Percentiles rank a stretch among this genome's conserved stretches.
phyloP scores from a whole-genome alignment of 2,888 invertebrate species.

The Drosophila buzzatii region DNA sequence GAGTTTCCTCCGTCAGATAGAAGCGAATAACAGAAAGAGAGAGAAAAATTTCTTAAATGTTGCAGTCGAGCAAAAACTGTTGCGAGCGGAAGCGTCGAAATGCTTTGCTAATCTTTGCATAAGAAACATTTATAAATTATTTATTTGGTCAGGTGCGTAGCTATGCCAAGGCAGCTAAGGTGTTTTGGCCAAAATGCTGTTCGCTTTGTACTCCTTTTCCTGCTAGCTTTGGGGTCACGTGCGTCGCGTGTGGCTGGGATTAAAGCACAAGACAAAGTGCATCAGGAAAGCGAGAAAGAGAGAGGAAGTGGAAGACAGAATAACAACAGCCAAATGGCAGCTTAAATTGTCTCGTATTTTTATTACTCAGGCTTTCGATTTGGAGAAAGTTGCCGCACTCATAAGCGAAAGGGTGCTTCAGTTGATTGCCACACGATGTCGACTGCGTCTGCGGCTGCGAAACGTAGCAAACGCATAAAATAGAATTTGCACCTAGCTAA shows the following conservation, averaged over 20 bases:
- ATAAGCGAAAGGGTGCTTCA: slow-evolving; percentile 41
- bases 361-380: slow-evolving; percentile 40
- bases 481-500: slow-evolving; percentile 42
- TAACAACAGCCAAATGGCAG: slow-evolving; percentile 23
- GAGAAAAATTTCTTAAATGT: slow-evolving; percentile 11
- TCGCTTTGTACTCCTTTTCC: slow-evolving; percentile 6
- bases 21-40: neutral
- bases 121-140: slow-evolving; percentile 65
- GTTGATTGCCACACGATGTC: slow-evolving; percentile 40
- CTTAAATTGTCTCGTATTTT: slow-evolving; percentile 70
- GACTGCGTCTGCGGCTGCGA: neutral
- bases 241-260: slow-evolving; percentile 28
- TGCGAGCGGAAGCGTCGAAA: slow-evolving; percentile 41
- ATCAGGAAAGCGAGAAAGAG: neutral
- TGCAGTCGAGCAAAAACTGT: neutral
- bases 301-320: neutral
- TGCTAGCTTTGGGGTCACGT: slow-evolving; percentile 37
- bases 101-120: slow-evolving; percentile 63
- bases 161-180: neutral
- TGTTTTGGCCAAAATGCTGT: slow-evolving; percentile 10
- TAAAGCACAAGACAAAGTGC: slow-evolving; percentile 49
- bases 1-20: slow-evolving; percentile 49
- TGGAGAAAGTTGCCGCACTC: slow-evolving; percentile 9
- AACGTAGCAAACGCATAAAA: slow-evolving; percentile 65
- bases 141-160: slow-evolving; percentile 37